Conservation (phyloP, 92 coral and sea anemone species). For the Bergia puertoricense region DNA sequence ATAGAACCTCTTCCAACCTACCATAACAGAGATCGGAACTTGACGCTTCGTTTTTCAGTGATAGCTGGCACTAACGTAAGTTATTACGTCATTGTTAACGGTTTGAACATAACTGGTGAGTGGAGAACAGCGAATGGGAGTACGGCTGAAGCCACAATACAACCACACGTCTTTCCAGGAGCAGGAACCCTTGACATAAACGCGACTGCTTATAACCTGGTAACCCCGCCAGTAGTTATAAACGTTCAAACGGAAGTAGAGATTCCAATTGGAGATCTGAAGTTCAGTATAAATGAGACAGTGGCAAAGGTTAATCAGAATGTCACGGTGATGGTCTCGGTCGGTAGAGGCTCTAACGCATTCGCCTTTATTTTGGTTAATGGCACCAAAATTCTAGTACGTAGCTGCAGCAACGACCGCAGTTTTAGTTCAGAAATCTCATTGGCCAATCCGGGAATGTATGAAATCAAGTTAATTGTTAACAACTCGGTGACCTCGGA, state of each 20-base stretch:
- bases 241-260: not conserved
- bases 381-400: not conserved
- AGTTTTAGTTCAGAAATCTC: not conserved
- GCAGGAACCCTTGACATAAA: constrained; percentile 13
- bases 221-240: not conserved
- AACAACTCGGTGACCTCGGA: not conserved
- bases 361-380: not conserved
- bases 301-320: constrained; percentile 1
- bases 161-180: not conserved
- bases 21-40: constrained; percentile 2
- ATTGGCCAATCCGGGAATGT: not conserved
- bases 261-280: not conserved
- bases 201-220: constrained; percentile 16
- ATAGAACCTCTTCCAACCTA: not conserved
- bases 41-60: constrained; percentile 18
- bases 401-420: not conserved
- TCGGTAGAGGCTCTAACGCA: constrained; percentile 31
- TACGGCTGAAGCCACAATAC: constrained; percentile 3
- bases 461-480: not conserved
- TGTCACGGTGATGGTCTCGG: not conserved
- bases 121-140: constrained; percentile 32
- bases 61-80: constrained; percentile 24
- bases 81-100: not conserved
- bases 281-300: not conserved
- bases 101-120: not conserved